Evolutionary conservation across 2,113 vertebrate species (phyloP).

Genomic region (Pteruthius melanotis): DNA sequence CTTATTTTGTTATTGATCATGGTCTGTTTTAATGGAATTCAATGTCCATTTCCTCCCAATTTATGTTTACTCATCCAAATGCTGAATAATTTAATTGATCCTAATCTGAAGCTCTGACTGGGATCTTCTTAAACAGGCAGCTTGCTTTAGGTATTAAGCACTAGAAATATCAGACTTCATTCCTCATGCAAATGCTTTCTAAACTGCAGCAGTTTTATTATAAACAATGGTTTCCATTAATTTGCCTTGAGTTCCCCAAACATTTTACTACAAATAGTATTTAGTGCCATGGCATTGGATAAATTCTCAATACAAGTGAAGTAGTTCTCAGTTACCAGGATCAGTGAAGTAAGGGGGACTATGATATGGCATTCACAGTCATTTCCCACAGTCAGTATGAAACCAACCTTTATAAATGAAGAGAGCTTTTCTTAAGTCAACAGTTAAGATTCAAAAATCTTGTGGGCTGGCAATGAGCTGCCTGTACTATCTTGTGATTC

Average conservation of each 20-base stretch:
- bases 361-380: background rate
- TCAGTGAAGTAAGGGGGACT: background rate
- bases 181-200: accelerated
- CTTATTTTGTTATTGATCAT: background rate
- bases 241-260: background rate
- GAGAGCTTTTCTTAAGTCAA: background rate
- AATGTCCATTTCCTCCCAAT: background rate
- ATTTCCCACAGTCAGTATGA: background rate
- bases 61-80: background rate
- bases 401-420: background rate
- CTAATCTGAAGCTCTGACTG: background rate
- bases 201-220: background rate
- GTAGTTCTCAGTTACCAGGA: background rate
- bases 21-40: background rate
- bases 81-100: background rate
- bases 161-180: background rate
- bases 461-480: background rate
- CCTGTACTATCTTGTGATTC: background rate
- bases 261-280: background rate
- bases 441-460: background rate
- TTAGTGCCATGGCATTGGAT: background rate
- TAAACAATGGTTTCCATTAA: background rate
- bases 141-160: background rate
- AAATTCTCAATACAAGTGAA: background rate
- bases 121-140: background rate